These are phyloP conservation scores for Drosophila nebulosa DNA, from an alignment of 1,140 invertebrate species.

Conservation along the genomic window DNA sequence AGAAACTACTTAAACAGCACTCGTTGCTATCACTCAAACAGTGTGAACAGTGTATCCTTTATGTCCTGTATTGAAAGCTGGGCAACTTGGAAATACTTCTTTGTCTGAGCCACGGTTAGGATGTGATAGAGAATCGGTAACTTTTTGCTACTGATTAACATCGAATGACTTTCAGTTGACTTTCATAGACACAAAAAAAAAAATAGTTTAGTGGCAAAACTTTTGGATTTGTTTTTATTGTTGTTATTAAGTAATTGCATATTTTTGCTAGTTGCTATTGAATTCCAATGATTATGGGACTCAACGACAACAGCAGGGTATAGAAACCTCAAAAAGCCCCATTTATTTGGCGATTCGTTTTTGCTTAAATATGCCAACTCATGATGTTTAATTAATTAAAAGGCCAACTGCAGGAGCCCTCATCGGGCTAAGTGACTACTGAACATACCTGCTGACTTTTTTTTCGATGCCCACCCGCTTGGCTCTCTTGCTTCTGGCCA, in stretches of 20 bases:
- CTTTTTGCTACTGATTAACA: not conserved
- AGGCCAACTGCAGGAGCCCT: constrained; percentile 28
- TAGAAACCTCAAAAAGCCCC: not conserved
- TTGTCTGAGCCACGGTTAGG: too few species aligned
- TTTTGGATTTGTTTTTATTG: too few species aligned
- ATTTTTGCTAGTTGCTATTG: too few species aligned
- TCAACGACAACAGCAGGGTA: too few species aligned
- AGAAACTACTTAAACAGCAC: constrained; percentile 23
- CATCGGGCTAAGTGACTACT: not conserved
- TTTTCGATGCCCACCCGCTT: not conserved
- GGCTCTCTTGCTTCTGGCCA: not conserved
- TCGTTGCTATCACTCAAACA: not conserved
- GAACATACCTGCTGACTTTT: not conserved
- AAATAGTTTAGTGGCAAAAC: too few species aligned
- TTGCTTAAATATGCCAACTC: constrained; percentile 11
- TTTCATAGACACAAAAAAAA: too few species aligned
- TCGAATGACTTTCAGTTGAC: too few species aligned
- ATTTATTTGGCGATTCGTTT: not conserved
- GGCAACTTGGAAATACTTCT: too few species aligned
- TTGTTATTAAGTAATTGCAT: too few species aligned
- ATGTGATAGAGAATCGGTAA: too few species aligned
- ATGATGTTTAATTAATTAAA: constrained; percentile 45
- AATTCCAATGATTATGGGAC: too few species aligned
- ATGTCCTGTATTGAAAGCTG: too few species aligned
- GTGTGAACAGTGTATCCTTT: not conserved